Conservation (phyloP, 2,797 vertebrate species). For the Tolypeutes matacus region DNA sequence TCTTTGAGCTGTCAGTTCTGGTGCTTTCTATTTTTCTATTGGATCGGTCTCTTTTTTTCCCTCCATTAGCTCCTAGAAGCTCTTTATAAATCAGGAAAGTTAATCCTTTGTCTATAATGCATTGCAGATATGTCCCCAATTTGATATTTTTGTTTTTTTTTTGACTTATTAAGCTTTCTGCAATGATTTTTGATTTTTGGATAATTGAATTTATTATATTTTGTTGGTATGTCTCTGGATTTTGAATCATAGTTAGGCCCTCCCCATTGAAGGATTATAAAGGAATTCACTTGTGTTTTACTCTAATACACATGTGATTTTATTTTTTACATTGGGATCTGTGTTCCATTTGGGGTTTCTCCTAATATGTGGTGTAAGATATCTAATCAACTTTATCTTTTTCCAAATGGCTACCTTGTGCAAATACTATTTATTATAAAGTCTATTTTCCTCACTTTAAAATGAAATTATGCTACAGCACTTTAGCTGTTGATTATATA, state of each 20-base stretch:
- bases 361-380: background rate
- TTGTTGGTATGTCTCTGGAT: background rate
- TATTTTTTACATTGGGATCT: background rate
- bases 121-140: background rate
- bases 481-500: background rate
- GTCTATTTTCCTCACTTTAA: background rate
- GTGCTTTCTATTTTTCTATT: background rate
- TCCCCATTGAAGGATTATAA: background rate
- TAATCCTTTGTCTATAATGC: background rate
- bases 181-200: constrained; percentile 9
- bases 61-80: background rate
- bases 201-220: background rate
- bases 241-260: background rate
- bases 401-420: background rate
- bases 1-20: background rate
- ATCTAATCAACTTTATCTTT: background rate
- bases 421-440: background rate
- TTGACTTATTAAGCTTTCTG: background rate
- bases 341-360: background rate
- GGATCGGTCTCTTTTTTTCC: background rate
- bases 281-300: background rate
- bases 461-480: background rate
- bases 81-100: background rate
- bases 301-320: background rate
- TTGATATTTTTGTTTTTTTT: constrained; percentile 36